These are phyloP conservation scores for Saturnia japonica DNA, from an alignment of 2,888 invertebrate genomes.

Conservation along the genomic window DNA sequence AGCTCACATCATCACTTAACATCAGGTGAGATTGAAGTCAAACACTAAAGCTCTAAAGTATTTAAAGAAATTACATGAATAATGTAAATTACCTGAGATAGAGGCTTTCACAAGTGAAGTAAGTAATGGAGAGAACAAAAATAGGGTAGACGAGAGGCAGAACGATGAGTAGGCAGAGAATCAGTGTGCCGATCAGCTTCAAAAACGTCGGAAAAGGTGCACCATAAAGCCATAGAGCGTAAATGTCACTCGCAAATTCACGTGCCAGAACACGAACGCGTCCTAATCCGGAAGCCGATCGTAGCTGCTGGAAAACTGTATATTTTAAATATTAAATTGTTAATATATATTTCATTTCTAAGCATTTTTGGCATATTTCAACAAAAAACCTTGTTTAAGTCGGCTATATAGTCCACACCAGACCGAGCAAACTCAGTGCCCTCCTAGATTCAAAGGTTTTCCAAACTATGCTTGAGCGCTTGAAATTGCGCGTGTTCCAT, in stretches of 20 bases:
- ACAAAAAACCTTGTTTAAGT: neutral
- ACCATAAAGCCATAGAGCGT: constrained; percentile 70
- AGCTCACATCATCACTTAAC: too few species aligned
- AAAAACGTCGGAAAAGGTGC: constrained; percentile 77
- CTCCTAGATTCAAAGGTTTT: too few species aligned
- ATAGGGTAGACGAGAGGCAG: constrained; percentile 71
- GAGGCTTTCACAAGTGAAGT: constrained; percentile 65
- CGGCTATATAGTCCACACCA: neutral
- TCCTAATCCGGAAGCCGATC: constrained; percentile 60
- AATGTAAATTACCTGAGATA: constrained; percentile 57
- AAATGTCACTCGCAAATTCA: constrained; percentile 65
- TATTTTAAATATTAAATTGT: constrained; percentile 19
- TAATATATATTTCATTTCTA: neutral
- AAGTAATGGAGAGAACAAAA: constrained; percentile 60
- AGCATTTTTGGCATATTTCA: neutral
- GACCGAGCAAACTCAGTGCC: neutral
- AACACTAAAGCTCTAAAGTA: neutral
- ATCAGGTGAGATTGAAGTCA: too few species aligned
- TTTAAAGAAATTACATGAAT: neutral
- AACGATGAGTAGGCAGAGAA: constrained; percentile 63
- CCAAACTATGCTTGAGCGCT: too few species aligned
- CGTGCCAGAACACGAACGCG: constrained; percentile 56
- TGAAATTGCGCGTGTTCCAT: too few species aligned
- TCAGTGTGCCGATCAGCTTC: constrained; percentile 67
- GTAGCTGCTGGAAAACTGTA: constrained; percentile 53